phyloP scores from a whole-genome alignment of 2,113 vertebrate genomes.

The Bettongia penicillata region DNA sequence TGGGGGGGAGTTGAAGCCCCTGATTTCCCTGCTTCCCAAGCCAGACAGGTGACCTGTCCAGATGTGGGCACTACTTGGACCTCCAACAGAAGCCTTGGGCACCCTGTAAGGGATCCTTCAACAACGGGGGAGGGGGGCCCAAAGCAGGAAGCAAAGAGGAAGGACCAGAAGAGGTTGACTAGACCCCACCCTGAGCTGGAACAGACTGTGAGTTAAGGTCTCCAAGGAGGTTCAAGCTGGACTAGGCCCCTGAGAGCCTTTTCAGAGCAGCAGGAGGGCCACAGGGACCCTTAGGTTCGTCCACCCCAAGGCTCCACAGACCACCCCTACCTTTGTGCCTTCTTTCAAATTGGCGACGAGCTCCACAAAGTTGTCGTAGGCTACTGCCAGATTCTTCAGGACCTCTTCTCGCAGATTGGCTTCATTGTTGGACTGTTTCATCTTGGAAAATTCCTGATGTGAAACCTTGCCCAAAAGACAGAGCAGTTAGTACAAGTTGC shows the following conservation, averaged over 20 bases:
- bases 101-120: too few species aligned
- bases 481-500: accelerated
- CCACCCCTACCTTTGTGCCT: conserved; percentile 93
- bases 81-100: too few species aligned
- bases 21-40: background rate
- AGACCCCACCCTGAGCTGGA: too few species aligned
- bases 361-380: conserved; percentile 97
- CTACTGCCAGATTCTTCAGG: conserved; percentile 96
- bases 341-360: conserved; percentile 95
- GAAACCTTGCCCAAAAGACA: conserved; percentile 78
- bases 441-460: conserved; percentile 96
- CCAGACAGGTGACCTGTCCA: background rate
- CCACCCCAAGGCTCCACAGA: background rate
- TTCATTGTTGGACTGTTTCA: conserved; percentile 96
- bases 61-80: too few species aligned
- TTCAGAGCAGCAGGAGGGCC: too few species aligned
- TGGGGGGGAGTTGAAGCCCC: background rate
- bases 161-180: too few species aligned
- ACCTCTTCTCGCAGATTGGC: conserved; percentile 97
- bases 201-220: too few species aligned
- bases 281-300: too few species aligned
- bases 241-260: too few species aligned
- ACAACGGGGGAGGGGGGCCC: too few species aligned
- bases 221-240: too few species aligned
- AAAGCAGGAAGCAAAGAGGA: too few species aligned